Conservation (phyloP, 2,888 invertebrate species). For the Tinea pellionella region DNA sequence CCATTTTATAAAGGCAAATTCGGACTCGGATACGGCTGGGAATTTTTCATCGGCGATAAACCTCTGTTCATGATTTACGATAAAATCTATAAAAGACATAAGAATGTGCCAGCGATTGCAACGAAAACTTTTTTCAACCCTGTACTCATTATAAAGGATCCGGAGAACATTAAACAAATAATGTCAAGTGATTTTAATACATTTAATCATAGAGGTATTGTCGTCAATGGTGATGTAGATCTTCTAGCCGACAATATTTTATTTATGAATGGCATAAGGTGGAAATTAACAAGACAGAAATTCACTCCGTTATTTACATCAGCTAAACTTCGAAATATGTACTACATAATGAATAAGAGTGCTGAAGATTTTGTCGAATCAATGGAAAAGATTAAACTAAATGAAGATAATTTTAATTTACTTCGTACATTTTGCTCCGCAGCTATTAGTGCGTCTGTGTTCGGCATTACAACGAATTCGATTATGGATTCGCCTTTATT, state of each 20-base stretch:
- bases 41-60: background rate
- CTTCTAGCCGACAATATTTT: slow-evolving; percentile 34
- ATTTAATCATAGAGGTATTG: slow-evolving; percentile 33
- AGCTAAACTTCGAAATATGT: slow-evolving; percentile 45
- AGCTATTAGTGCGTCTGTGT: slow-evolving; percentile 40
- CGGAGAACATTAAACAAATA: slow-evolving; percentile 30
- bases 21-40: background rate
- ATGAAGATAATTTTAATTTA: slow-evolving; percentile 25
- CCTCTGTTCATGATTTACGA: background rate
- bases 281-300: slow-evolving; percentile 43
- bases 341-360: slow-evolving; percentile 39
- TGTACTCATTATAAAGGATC: slow-evolving; percentile 29
- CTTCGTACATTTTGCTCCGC: slow-evolving; percentile 31
- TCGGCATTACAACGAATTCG: slow-evolving; percentile 38
- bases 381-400: slow-evolving; percentile 23
- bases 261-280: slow-evolving; percentile 32
- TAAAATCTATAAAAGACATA: slow-evolving; percentile 6
- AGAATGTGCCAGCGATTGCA: background rate
- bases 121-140: slow-evolving; percentile 17
- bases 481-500: slow-evolving; percentile 41
- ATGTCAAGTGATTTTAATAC: slow-evolving; percentile 30
- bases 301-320: slow-evolving; percentile 43
- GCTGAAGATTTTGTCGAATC: slow-evolving; percentile 36
- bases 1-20: background rate
- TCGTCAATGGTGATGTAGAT: slow-evolving; percentile 25